Base-by-base conservation (phyloP, 2,797 vertebrate species). In the Pampus argenteus region DNA sequence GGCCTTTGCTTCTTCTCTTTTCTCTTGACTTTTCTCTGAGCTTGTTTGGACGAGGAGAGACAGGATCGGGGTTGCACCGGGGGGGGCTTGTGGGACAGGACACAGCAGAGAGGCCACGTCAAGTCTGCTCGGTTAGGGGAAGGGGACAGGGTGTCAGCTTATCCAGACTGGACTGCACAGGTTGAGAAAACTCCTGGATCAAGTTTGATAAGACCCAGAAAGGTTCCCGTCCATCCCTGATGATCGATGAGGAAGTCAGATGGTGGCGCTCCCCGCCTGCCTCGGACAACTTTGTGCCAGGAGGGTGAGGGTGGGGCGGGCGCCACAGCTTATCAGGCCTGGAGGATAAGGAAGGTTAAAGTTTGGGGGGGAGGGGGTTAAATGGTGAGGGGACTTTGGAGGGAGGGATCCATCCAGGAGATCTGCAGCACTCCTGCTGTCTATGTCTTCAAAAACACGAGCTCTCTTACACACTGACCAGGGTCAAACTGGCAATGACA, bases 141-240 rank as follows among this genome's bases (percentile, higher is more conserved):
- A 25, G 63, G 40, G 42, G 56, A 10, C 4, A 17, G 57, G 78
- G 78, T 66, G 78, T 92, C 91, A 93, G 91, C 91, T 93, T 92
- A 93, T 93, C 88, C 86, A 91, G 92, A 93, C 92, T 93, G 91
- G 92, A 93, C 91, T 91, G 92, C 91, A 92, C 91, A 92, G 91
- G 91, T 92, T 90, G 88, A 88, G 87, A 81, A 85, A 79, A 76
- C 86, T 88, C 82, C 83, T 74, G 88, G 87, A 82, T 88, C 79
- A 9, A 25, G 79, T 86, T 82, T 81, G 80, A 80, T 83, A 60
- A 74, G 87, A 90, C 76, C 90, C 86, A 84, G 74, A 82, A 78
- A 83, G 78, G 78, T 84, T 91, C 86, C 82, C 79, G 71, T 90
- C 90, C 88, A 86, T 93, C 89, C 90, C 92, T 93, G 91, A 93